Evolutionary conservation across 2,888 invertebrate genomes (phyloP), one percentile per base, ranked within the genome.

Genomic region (Hermodice carunculata): DNA sequence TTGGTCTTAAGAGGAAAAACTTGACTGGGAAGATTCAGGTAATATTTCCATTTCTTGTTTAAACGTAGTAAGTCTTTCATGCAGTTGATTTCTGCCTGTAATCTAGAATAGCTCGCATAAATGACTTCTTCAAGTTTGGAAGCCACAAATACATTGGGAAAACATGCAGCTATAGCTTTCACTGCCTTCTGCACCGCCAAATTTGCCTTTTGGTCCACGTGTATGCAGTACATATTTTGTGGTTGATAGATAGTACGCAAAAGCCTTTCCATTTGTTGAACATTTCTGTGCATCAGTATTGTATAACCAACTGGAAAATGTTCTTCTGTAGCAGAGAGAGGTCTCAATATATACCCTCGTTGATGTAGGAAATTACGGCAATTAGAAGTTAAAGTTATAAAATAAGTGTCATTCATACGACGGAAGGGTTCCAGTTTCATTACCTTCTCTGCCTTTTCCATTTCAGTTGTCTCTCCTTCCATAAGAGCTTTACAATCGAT

Each of bases 1-100:
- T 83, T 84, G 5, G 84, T 84, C 70, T 79, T 84, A 19, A 85
- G 60, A 4, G 85, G 85, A 69, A 81, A 82, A 22, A 83, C 76
- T 51, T 81, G 81, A 48, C 81, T 81, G 5, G 84, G 81, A 17
- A 83, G 64, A 67, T 86, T 86, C n/a, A 86, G 74, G 43, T 84
- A 78, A 71, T 86, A 86, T 51, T 79, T 78, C 85, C 85, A 86
- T 26, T 32, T 48, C 8, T 22, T 28, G 19, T n/a, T 22, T 1
- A 26, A 28, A n/a, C n/a, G n/a, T 8, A 81, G 32, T 11, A 81
- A 74, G 58, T 84, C 82, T 24, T 70, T 40, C 83, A 85, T 83
- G 66, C 86, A 86, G 62, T 83, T 83, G 28, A 60, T 60, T 17
- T 60, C 60, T 0, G 84, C 82, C 65, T 78, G 77, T 17, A 86